Percentiles rank a stretch among this genome's conserved stretches.
Evolutionary conservation across 2,888 invertebrate species (phyloP).

Genomic region (Coleophora deauratella): DNA sequence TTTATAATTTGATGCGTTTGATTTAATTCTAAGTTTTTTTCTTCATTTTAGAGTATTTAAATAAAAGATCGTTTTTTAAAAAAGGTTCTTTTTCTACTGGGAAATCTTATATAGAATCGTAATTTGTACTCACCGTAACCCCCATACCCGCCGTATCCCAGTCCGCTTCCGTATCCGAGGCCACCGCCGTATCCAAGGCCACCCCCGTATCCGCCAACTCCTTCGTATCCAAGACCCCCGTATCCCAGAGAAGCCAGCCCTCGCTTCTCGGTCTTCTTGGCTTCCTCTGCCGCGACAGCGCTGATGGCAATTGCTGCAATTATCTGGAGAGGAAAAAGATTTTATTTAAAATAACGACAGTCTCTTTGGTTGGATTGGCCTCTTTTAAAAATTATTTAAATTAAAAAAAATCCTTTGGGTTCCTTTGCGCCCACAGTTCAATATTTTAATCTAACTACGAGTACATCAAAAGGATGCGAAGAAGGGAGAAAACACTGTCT

Average conservation of each 20-base stretch:
- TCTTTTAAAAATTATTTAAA: neutral
- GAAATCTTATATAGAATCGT: too few species aligned
- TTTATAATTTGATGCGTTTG: too few species aligned
- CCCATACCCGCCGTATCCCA: slow-evolving; percentile 25
- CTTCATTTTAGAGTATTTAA: too few species aligned
- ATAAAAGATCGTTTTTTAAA: too few species aligned
- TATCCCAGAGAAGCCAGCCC: slow-evolving; percentile 60
- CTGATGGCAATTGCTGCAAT: slow-evolving; percentile 47
- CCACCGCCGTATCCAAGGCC: slow-evolving; percentile 25
- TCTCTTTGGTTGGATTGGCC: neutral
- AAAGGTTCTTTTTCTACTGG: too few species aligned
- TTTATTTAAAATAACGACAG: neutral
- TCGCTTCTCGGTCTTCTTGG: slow-evolving; percentile 65
- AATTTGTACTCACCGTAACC: too few species aligned
- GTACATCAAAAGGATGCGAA: too few species aligned
- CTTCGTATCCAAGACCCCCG: slow-evolving; percentile 33
- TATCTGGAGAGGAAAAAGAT: slow-evolving; percentile 29
- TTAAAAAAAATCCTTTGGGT: neutral
- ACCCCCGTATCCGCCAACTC: slow-evolving; percentile 21
- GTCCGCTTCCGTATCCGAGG: slow-evolving; percentile 27
- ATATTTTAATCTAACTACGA: too few species aligned
- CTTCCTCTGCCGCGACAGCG: slow-evolving; percentile 58
- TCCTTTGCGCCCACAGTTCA: neutral
- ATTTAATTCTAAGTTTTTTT: too few species aligned
- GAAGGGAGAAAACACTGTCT: too few species aligned